Percentiles rank a stretch among this genome's conserved stretches.
Conservation (phyloP, 2,113 vertebrate species). For the Cavia aperea region DNA sequence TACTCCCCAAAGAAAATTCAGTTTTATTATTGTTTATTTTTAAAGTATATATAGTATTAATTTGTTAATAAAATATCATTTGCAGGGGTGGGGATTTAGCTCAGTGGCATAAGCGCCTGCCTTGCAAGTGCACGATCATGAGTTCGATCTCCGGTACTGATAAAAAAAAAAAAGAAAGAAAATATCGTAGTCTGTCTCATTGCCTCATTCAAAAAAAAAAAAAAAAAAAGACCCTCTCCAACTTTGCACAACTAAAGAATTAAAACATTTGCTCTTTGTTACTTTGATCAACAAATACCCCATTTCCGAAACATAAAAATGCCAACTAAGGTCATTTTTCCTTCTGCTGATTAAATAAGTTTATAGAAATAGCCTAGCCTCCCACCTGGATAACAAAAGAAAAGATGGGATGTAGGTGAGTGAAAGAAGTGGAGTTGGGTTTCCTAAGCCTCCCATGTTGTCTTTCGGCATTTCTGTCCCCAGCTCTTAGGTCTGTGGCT, state of each 20-base stretch:
- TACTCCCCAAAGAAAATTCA: constrained; percentile 71
- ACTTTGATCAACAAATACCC: constrained; percentile 74
- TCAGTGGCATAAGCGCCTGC: too few species aligned
- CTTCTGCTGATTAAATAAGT: constrained; percentile 70
- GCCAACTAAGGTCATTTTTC: constrained; percentile 33
- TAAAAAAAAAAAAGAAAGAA: constrained; percentile 51
- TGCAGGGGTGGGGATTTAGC: neutral
- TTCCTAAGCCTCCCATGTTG: constrained; percentile 44
- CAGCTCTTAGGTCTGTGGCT: neutral
- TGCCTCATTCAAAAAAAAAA: constrained; percentile 66
- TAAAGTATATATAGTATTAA: constrained; percentile 67
- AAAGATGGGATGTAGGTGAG: neutral
- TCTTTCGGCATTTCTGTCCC: neutral
- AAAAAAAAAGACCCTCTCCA: constrained; percentile 13
- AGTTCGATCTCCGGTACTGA: too few species aligned
- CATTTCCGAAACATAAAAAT: constrained; percentile 54
- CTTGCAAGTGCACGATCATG: too few species aligned
- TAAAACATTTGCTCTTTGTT: constrained; percentile 69
- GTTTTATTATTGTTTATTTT: constrained; percentile 47
- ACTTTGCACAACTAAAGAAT: constrained; percentile 71
- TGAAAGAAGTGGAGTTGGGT: neutral
- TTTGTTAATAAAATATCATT: constrained; percentile 77
- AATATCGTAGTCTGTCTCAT: constrained; percentile 77
- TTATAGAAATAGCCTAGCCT: constrained; percentile 45
- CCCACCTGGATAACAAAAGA: constrained; percentile 16